Percentiles rank a stretch among this genome's conserved stretches.
Evolutionary conservation across 2,888 invertebrate species (phyloP).

Genomic region (Aspidiotus destructor): DNA sequence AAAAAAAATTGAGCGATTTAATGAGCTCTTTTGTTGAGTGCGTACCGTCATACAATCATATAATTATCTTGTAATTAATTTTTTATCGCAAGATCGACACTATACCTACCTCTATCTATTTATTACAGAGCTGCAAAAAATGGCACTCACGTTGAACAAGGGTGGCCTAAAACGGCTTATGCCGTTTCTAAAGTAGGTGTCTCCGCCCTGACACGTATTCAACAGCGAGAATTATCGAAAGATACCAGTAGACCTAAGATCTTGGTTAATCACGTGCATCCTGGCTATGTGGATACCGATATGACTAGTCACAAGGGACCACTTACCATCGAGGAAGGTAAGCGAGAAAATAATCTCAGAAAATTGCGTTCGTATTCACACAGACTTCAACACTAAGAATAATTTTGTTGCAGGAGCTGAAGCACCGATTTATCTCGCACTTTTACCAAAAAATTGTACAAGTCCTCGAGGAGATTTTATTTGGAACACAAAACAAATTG

Average conservation of each 20-base stretch:
- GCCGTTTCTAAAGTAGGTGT: constrained; percentile 64
- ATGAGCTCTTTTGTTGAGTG: too few species aligned
- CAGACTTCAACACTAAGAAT: background rate
- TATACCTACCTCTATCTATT: too few species aligned
- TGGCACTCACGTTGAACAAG: constrained; percentile 42
- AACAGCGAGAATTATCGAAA: constrained; percentile 52
- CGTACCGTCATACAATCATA: too few species aligned
- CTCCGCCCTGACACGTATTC: constrained; percentile 56
- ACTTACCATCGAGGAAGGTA: constrained; percentile 49
- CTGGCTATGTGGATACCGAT: constrained; percentile 69
- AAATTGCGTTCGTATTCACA: background rate
- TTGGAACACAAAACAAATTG: too few species aligned
- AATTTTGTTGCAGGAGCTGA: constrained; percentile 44
- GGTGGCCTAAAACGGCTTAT: constrained; percentile 59
- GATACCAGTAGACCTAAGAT: constrained; percentile 50
- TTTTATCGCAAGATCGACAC: too few species aligned
- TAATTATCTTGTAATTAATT: too few species aligned
- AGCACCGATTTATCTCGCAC: constrained; percentile 42
- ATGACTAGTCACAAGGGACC: constrained; percentile 60
- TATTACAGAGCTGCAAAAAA: constrained; percentile 40
- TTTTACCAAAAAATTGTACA: too few species aligned
- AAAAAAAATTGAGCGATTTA: too few species aligned
- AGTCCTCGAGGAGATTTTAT: too few species aligned
- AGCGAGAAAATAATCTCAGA: background rate
- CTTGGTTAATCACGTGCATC: constrained; percentile 60